phyloP scores from a whole-genome alignment of 35 echinoderm and acorn worm species.

The Apostichopus japonicus region DNA sequence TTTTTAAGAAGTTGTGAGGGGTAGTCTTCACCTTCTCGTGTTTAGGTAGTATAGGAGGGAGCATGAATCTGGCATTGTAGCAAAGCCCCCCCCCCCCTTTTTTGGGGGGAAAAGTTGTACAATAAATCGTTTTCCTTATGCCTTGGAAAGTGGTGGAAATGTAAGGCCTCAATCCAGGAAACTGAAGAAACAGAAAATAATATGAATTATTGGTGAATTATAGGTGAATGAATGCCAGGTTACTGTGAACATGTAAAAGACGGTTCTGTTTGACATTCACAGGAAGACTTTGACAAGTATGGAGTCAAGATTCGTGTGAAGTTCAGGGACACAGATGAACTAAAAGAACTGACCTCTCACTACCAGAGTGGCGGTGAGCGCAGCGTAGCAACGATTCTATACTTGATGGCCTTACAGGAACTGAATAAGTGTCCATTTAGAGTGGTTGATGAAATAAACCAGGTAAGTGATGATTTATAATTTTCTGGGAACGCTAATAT shows the following conservation, averaged over 20 bases:
- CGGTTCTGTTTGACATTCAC: conserved; percentile 5
- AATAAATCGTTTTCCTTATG: too few species aligned
- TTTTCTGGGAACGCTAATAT: too few species aligned
- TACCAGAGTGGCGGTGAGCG: conserved; percentile 97
- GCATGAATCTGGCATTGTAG: too few species aligned
- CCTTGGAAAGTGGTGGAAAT: too few species aligned
- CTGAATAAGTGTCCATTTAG: conserved; percentile 95
- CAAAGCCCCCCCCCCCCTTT: too few species aligned
- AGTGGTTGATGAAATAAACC: conserved; percentile 97
- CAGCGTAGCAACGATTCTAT: conserved; percentile 88
- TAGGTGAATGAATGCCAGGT: not conserved
- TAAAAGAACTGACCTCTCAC: conserved; percentile 81
- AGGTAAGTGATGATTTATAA: conserved; percentile 51
- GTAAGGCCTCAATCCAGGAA: too few species aligned
- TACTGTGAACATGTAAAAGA: not conserved
- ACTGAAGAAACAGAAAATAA: too few species aligned
- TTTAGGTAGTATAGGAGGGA: too few species aligned
- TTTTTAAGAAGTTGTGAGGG: too few species aligned
- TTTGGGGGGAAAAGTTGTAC: too few species aligned
- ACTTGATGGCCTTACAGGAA: conserved; percentile 96
- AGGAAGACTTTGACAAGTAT: conserved; percentile 97
- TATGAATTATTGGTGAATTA: not conserved
- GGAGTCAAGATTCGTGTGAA: conserved; percentile 85
- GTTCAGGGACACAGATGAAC: conserved; percentile 76
- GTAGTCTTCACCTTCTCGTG: too few species aligned